Conservation (phyloP, 1,140 invertebrate genomes). For the Helicoverpa zea region DNA sequence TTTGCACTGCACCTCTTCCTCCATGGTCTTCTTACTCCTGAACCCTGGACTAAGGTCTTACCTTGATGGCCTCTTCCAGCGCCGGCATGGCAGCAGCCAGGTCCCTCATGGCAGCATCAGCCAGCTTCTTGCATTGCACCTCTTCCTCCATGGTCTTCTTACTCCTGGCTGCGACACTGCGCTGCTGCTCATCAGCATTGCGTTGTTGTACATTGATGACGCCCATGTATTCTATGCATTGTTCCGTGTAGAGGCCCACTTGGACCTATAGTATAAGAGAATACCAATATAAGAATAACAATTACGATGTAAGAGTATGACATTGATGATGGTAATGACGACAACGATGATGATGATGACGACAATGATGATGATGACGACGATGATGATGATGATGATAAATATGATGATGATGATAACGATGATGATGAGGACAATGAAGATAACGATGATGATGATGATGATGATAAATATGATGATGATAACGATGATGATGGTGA, state of each 20-base stretch:
- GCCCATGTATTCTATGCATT: slow-evolving; percentile 90
- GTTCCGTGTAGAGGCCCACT: slow-evolving; percentile 90
- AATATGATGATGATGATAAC: no score
- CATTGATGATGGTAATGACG: no score
- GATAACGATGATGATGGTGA: no score
- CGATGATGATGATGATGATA: no score
- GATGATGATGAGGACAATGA: no score
- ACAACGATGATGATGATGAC: no score
- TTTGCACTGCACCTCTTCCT: slow-evolving; percentile 89
- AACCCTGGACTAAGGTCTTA: slow-evolving; percentile 59
- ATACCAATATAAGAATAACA: no score
- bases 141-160: slow-evolving; percentile 93
- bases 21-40: no score
- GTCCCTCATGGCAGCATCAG: slow-evolving; percentile 92
- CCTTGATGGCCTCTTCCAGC: slow-evolving; percentile 93
- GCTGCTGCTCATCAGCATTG: slow-evolving; percentile 93
- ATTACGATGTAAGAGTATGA: no score
- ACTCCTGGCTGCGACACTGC: slow-evolving; percentile 89
- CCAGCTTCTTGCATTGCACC: slow-evolving; percentile 92
- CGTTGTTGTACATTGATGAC: slow-evolving; percentile 92
- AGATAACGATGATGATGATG: no score
- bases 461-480: no score
- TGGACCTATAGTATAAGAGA: slow-evolving; percentile 68
- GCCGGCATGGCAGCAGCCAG: slow-evolving; percentile 94
- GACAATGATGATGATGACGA: no score